Evolutionary conservation across 2,888 invertebrate species (phyloP).

Genomic region (Sinohyriopsis cumingii): DNA sequence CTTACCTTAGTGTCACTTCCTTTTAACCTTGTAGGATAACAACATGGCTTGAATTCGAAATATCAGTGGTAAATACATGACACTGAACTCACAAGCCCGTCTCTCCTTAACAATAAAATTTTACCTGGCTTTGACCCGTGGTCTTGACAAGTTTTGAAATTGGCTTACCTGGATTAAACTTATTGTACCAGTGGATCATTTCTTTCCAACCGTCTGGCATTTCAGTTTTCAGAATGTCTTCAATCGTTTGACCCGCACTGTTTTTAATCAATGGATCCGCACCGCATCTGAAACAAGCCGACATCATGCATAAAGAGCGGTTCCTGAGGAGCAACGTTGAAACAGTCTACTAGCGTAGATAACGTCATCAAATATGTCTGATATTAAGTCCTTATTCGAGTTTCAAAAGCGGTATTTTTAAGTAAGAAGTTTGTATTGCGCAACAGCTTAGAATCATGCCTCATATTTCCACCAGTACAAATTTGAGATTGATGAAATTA

Average conservation of each 20-base stretch:
- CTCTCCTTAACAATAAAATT: neutral
- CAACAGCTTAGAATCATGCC: too few relatives aligned
- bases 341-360: neutral
- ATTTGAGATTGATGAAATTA: too few relatives aligned
- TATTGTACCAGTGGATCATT: constrained; percentile 58
- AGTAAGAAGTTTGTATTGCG: too few relatives aligned
- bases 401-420: too few relatives aligned
- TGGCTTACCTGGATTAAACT: constrained; percentile 55
- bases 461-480: too few relatives aligned
- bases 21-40: too few relatives aligned
- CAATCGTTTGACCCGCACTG: constrained; percentile 52
- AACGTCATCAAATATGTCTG: too few relatives aligned
- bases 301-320: neutral
- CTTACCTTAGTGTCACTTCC: too few relatives aligned
- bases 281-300: constrained; percentile 49
- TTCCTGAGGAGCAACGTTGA: neutral
- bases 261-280: constrained; percentile 54
- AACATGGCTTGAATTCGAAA: too few relatives aligned
- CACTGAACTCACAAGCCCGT: neutral
- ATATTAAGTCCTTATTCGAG: too few relatives aligned
- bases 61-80: too few relatives aligned
- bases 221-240: constrained; percentile 48
- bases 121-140: neutral
- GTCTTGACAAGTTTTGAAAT: neutral
- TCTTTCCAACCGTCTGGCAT: constrained; percentile 53